These are phyloP conservation scores for Neoitamus cyanurus DNA, from an alignment of 2,888 invertebrate species.

Conservation along the genomic window DNA sequence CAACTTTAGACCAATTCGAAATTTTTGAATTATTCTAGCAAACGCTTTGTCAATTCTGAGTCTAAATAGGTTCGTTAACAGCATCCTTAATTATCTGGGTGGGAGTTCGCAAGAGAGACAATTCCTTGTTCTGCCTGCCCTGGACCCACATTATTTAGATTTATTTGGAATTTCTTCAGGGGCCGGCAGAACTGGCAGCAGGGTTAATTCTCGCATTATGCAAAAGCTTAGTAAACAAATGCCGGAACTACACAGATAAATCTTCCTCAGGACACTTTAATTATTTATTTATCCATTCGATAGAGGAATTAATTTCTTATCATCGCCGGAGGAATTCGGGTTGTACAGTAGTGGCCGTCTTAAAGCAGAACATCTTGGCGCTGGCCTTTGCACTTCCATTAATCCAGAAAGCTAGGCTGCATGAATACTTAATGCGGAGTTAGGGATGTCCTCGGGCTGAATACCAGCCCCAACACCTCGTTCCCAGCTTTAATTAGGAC, in stretches of 20 bases:
- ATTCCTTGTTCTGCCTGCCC: not conserved
- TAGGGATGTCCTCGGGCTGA: not conserved
- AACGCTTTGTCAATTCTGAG: not conserved
- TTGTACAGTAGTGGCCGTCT: not conserved
- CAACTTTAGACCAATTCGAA: not conserved
- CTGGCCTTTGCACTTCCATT: not conserved
- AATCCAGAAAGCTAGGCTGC: not conserved
- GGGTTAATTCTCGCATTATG: conserved; percentile 27
- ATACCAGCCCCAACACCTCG: not conserved
- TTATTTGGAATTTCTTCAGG: not conserved
- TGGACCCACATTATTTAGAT: conserved; percentile 5
- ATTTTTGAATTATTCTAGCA: not conserved
- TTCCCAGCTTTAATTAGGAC: conserved; percentile 13
- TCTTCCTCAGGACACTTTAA: conserved; percentile 21
- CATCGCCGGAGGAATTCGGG: not conserved
- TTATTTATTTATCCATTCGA: conserved; percentile 32
- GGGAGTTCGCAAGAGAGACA: not conserved
- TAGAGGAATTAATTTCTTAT: conserved; percentile 33
- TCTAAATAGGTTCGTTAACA: conserved; percentile 5
- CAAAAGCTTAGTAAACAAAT: not conserved
- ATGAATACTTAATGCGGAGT: conserved; percentile 34
- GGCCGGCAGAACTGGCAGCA: not conserved
- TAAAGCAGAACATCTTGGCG: not conserved
- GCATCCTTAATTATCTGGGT: not conserved
- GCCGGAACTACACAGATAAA: conserved; percentile 13